Percentiles rank a stretch among this genome's conserved stretches.
These are phyloP conservation scores for Ceratosolen solmsi DNA, from an alignment of 1,140 invertebrate species.

Conservation along the genomic window DNA sequence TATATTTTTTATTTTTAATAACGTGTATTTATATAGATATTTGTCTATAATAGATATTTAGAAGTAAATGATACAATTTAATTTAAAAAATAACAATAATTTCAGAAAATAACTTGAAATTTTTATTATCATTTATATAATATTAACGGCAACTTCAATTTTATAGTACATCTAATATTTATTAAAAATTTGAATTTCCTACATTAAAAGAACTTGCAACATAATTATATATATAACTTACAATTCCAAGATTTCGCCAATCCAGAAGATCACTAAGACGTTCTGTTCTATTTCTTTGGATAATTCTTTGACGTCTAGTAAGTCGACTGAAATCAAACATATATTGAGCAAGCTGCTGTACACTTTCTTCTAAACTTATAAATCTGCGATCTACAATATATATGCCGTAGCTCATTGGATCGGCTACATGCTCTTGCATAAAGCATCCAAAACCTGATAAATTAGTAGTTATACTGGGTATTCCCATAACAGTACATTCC, in stretches of 20 bases:
- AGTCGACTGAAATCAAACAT: constrained; percentile 96
- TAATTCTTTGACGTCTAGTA: constrained; percentile 95
- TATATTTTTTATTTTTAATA: no score
- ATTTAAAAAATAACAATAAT: no score
- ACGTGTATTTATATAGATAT: no score
- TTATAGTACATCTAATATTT: no score
- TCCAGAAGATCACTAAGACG: constrained; percentile 97
- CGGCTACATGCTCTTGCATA: constrained; percentile 98
- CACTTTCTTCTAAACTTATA: constrained; percentile 90
- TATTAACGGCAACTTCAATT: no score
- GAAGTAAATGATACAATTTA: no score
- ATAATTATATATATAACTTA: no score
- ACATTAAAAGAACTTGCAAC: no score
- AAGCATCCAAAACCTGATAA: constrained; percentile 99
- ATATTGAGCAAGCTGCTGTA: constrained; percentile 93
- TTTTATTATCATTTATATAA: no score
- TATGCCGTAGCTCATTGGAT: constrained; percentile 98
- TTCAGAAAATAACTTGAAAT: no score
- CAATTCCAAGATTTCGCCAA: constrained; percentile 97
- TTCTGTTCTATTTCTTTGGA: constrained; percentile 98
- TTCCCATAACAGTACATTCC: constrained; percentile 99
- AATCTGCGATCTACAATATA: constrained; percentile 96
- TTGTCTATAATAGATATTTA: no score
- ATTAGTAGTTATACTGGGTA: constrained; percentile 98
- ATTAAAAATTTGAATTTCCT: no score